These are phyloP conservation scores for Gephyroberyx darwinii DNA, from an alignment of 2,797 vertebrate species.

Conservation along the genomic window DNA sequence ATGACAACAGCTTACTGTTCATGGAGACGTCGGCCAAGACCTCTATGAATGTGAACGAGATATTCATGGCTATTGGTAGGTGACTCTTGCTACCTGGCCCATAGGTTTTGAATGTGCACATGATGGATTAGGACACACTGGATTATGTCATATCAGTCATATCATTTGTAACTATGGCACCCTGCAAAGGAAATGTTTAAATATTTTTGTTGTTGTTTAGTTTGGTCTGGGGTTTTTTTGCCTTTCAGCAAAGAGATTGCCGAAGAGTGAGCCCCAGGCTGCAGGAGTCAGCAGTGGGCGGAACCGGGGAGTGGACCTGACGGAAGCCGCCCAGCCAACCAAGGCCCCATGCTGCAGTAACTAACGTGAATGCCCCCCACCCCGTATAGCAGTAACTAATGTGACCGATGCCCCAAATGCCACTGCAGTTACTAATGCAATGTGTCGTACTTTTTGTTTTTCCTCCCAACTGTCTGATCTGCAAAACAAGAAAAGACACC, in stretches of 20 bases:
- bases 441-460: slow-evolving; percentile 52
- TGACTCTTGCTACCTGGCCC: slow-evolving; percentile 21
- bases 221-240: not conserved
- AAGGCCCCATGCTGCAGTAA: slow-evolving; percentile 96
- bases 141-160: not conserved
- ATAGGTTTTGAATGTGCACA: slow-evolving; percentile 6
- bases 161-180: not conserved
- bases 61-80: slow-evolving; percentile 99
- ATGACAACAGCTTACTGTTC: slow-evolving; percentile 99
- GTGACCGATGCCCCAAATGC: slow-evolving; percentile 66
- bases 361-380: slow-evolving; percentile 81
- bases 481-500: slow-evolving; percentile 67
- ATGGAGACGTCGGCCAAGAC: slow-evolving; percentile 99
- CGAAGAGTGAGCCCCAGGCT: slow-evolving; percentile 94
- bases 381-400: slow-evolving; percentile 92
- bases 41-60: slow-evolving; percentile 99
- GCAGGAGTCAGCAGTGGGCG: slow-evolving; percentile 85
- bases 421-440: slow-evolving; percentile 78
- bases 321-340: slow-evolving; percentile 90
- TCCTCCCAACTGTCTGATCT: slow-evolving; percentile 62
- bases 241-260: slow-evolving; percentile 92
- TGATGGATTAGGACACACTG: not conserved
- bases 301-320: slow-evolving; percentile 94
- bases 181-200: not conserved
- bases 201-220: not conserved